Base-by-base conservation (phyloP, 92 coral and sea anemone genomes). In the Anthopleura xanthogrammica region DNA sequence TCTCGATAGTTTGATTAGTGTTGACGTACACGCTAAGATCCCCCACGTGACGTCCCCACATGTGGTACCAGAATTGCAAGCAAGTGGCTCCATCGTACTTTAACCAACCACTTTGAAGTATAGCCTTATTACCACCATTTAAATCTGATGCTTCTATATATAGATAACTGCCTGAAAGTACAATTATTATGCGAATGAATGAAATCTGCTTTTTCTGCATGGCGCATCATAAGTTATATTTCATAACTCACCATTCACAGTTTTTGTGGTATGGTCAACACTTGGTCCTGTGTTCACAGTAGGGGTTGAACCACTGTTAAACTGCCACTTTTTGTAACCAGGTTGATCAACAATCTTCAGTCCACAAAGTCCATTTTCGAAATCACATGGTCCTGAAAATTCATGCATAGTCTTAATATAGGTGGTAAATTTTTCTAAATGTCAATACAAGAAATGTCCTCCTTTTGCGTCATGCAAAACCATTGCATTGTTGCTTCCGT, bases 71-170 rank as follows among this genome's bases (percentile, higher is more conserved):
- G 12, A 80, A 65, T 72, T 64, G 83, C 12, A 80, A 64, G 39
- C 83, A 80, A 76, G 70, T 80, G 55, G 14, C 75, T 41, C 42
- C 83, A 4, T 80, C 83, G 29, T 64, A 23, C 75, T 20, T 41
- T 65, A 80, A 52, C 83, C 83, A 80, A 80, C 64, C 83, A 50
- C 83, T 80, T 40, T 58, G 83, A 42, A 80, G 76, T 39, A 64
- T 8, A 7, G 83, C 83, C 10, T 24, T 52, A 60, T 80, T 62
- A 65, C 76, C 83, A 40, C 39, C 17, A 10, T 64, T 58, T 3
- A 23, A 16, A 17, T 72, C 75, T 17, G 83, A 80, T 29, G 83
- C 83, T 42, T 80, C 83, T 17, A 80, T 68, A 76, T 80, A 80
- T 42, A 80, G 83, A 65, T 80, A 80, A 41, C 75, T 80, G 12